Evolutionary conservation across 2,888 invertebrate species (phyloP).

Genomic region (Tetragnatha montana): DNA sequence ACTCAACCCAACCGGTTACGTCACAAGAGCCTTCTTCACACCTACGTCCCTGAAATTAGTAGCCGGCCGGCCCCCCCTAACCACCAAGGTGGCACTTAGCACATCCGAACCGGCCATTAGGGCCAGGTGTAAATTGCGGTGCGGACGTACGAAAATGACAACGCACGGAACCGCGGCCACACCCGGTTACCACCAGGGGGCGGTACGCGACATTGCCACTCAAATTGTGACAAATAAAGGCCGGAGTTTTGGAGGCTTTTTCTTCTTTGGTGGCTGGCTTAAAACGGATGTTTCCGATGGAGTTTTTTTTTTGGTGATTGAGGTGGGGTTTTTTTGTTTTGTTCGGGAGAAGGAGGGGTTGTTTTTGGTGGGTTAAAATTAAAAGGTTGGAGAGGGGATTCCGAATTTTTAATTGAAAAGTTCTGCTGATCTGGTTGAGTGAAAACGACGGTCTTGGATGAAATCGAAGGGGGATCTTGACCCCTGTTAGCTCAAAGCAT

Average conservation of each 20-base stretch:
- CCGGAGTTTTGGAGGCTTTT: conserved; percentile 6
- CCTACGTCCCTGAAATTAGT: conserved; percentile 64
- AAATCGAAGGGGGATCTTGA: too few relatives aligned
- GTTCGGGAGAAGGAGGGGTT: neutral
- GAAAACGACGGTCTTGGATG: too few relatives aligned
- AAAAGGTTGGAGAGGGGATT: neutral
- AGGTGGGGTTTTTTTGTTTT: neutral
- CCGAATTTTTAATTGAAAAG: too few relatives aligned
- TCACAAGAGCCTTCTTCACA: conserved; percentile 47
- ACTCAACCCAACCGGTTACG: conserved; percentile 13
- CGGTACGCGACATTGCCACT: conserved; percentile 66
- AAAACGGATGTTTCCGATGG: too few relatives aligned
- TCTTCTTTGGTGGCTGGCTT: neutral
- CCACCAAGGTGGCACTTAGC: conserved; percentile 56
- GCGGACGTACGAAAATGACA: conserved; percentile 61
- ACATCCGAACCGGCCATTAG: conserved; percentile 52
- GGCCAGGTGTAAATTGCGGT: conserved; percentile 66
- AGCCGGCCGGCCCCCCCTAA: conserved; percentile 50
- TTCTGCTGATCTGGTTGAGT: neutral
- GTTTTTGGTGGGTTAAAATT: too few relatives aligned
- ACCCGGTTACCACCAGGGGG: conserved; percentile 67
- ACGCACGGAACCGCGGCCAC: conserved; percentile 56
- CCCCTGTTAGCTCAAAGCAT: too few relatives aligned
- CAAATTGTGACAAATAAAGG: conserved; percentile 49
- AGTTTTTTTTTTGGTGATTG: too few relatives aligned